Percentiles rank a stretch among this genome's conserved stretches.
Conservation (phyloP, 2,113 vertebrate species). For the Anseranas semipalmata region DNA sequence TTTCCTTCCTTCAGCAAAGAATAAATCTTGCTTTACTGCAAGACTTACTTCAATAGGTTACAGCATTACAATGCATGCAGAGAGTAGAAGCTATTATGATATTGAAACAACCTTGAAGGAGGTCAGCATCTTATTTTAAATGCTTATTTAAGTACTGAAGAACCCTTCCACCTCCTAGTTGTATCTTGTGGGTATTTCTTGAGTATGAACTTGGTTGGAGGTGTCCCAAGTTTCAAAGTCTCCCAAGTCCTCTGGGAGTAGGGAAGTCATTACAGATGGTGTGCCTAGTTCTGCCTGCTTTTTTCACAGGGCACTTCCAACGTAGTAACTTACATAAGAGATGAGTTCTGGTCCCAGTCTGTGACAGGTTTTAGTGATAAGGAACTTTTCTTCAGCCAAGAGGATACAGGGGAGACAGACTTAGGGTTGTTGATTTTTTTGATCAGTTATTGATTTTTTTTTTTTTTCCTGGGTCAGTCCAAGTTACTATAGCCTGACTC, state of each 20-base stretch:
- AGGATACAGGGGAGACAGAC: neutral
- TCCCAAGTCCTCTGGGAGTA: neutral
- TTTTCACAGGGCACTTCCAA: neutral
- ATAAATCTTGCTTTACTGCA: neutral
- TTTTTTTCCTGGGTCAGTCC: too few relatives aligned
- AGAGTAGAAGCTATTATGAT: neutral
- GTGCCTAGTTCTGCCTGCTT: neutral
- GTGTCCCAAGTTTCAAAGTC: neutral
- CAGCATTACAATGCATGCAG: neutral
- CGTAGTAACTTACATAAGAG: neutral
- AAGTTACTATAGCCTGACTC: too few relatives aligned
- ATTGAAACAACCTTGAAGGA: neutral
- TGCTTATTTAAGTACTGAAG: neutral
- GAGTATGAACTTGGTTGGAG: neutral
- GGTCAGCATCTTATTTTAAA: neutral
- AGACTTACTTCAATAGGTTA: neutral
- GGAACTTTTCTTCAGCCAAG: neutral
- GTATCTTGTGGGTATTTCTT: neutral
- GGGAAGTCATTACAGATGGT: neutral
- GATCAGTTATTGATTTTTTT: too few relatives aligned
- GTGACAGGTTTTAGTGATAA: neutral
- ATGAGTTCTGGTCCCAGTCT: neutral
- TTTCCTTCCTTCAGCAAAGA: neutral
- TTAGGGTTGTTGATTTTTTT: neutral
- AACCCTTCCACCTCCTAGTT: neutral